Base-by-base conservation (phyloP, 2,113 vertebrate species). In the Poecilia latipinna region DNA sequence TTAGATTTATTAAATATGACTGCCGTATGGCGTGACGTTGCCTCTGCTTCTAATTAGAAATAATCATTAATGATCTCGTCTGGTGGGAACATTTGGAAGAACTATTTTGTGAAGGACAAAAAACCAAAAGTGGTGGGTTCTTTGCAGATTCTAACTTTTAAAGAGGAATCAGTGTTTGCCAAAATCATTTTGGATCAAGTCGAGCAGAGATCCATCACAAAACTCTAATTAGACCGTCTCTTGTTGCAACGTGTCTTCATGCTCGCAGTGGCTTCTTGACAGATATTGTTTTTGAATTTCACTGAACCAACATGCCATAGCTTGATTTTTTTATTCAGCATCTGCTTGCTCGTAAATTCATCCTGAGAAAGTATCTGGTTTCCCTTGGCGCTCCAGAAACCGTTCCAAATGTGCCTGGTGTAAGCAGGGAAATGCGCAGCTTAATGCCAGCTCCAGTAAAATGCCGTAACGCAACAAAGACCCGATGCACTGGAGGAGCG, bases 211-310 rank as follows among this genome's bases (percentile, higher is more conserved):
- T 48, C 5, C 44, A 48, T 48, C 44, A 48, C 17, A 19, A 57
- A 57, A 57, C 10, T 57, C 19, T 57, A 24, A 57, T 57, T n/a
- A 24, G 24, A 57, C 8, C 24, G 10, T 57, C 51, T 24, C 51
- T n/a, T 57, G 51, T 65, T 65, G 64, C 32, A n/a, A 37, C 35
- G 24, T 35, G 24, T 65, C 64, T 37, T 65, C 29, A 65, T 35
- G 33, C 22, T 24, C 24, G 26, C 33, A 65, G 33, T 39, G 29
- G 12, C 12, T 24, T 33, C 19, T 65, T 65, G 8, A n/a, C 10
- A 35, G 24, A n/a, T 65, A 35, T 39, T 35, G 10, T 12, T 37
- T 37, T 65, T 65, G 32, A 24, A 13, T 39, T n/a, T 70, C 33
- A 68, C 54, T 70, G 68, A 33, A 70, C 31, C 66, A 31, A 48